These are phyloP conservation scores for Calliopsis andreniformis DNA, from an alignment of 1,140 invertebrate species.

Conservation along the genomic window DNA sequence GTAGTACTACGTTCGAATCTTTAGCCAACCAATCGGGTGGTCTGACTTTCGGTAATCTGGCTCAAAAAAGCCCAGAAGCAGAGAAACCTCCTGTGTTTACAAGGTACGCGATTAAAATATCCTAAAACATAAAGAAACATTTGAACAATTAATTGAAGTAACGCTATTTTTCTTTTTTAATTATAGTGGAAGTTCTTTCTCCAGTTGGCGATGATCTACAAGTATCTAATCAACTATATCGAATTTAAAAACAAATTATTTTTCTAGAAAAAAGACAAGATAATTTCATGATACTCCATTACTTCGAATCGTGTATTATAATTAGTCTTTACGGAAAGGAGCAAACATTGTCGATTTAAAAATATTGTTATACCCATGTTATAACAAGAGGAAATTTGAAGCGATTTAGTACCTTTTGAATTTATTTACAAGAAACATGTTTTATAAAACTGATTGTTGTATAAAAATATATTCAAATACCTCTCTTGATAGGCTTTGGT, in stretches of 20 bases:
- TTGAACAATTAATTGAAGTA: no score
- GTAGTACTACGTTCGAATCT: slow-evolving; percentile 74
- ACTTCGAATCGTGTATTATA: slow-evolving; percentile 17
- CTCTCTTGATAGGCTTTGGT: slow-evolving; percentile 93
- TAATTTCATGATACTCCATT: not conserved
- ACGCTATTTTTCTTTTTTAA: slow-evolving; percentile 28
- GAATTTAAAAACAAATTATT: slow-evolving; percentile 27
- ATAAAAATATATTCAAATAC: slow-evolving; percentile 80
- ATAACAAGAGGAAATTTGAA: slow-evolving; percentile 3
- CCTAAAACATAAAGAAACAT: slow-evolving; percentile 30
- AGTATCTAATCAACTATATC: slow-evolving; percentile 16
- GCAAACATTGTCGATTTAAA: not conserved
- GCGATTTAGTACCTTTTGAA: slow-evolving; percentile 1
- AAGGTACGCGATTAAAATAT: no score
- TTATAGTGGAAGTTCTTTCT: slow-evolving; percentile 78
- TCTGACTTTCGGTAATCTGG: slow-evolving; percentile 77
- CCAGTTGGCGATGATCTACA: slow-evolving; percentile 73
- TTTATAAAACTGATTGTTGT: slow-evolving; percentile 25
- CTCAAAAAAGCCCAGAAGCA: slow-evolving; percentile 73
- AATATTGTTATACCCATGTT: not conserved
- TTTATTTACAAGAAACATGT: slow-evolving; percentile 36
- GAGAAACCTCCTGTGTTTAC: slow-evolving; percentile 73
- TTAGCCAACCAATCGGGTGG: slow-evolving; percentile 73
- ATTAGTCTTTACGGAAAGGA: slow-evolving; percentile 34
- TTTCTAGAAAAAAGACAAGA: not conserved